phyloP scores from a whole-genome alignment of 2,113 vertebrate species.

The Pterophyllum scalare region DNA sequence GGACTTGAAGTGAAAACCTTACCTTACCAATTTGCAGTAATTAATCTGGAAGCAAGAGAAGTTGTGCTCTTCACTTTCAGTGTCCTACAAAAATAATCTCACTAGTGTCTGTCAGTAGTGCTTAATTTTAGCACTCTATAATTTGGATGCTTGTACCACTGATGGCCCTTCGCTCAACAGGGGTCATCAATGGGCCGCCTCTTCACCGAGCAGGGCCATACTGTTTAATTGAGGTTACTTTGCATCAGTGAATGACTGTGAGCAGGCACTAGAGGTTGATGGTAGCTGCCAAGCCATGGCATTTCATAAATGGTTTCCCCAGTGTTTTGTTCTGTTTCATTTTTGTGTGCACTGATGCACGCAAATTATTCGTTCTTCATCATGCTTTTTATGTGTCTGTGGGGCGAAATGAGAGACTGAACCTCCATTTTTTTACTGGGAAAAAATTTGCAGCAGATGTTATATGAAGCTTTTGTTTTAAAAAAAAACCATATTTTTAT shows the following conservation, averaged over 20 bases:
- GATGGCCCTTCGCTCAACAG: constrained; percentile 40
- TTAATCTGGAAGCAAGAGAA: not conserved
- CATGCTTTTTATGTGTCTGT: constrained; percentile 9
- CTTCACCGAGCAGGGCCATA: constrained; percentile 27
- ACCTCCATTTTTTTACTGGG: not conserved
- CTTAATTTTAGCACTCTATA: constrained; percentile 53
- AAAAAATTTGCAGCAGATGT: constrained; percentile 16
- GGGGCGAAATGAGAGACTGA: not conserved
- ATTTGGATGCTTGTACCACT: constrained; percentile 52
- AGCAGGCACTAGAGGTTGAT: constrained; percentile 53
- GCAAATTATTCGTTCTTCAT: not conserved
- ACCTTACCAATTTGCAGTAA: not conserved
- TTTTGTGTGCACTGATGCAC: not conserved
- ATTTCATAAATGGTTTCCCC: constrained; percentile 5
- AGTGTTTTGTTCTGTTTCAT: constrained; percentile 3
- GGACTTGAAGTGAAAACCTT: not conserved
- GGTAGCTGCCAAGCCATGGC: constrained; percentile 18
- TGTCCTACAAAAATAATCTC: constrained; percentile 43
- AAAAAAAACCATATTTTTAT: not conserved
- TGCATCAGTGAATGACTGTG: constrained; percentile 50
- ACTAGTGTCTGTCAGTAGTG: constrained; percentile 48
- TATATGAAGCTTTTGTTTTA: not conserved
- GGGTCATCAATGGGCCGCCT: constrained; percentile 37
- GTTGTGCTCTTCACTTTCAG: not conserved
- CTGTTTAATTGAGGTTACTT: constrained; percentile 72